Evolutionary conservation across 2,888 invertebrate genomes (phyloP).

Genomic region (Carpatolechia fugitivella): DNA sequence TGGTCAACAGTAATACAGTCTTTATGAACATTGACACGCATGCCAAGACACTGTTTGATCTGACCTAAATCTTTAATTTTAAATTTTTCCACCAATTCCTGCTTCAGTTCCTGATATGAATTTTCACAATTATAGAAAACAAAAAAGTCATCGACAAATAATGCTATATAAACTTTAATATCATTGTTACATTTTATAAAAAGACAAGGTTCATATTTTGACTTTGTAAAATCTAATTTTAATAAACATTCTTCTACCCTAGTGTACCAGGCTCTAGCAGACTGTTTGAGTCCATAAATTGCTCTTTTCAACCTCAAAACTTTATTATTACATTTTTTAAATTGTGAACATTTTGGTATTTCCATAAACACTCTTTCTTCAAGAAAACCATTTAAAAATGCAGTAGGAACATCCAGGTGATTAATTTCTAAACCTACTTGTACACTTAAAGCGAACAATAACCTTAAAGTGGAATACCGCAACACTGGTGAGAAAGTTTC

Average conservation of each 20-base stretch:
- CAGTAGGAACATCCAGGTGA: slow-evolving; percentile 24
- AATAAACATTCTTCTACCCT: slow-evolving; percentile 14
- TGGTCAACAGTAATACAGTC: no score
- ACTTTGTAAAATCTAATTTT: slow-evolving; percentile 15
- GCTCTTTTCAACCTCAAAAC: slow-evolving; percentile 16
- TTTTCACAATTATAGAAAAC: no score
- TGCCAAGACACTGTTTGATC: slow-evolving; percentile 18
- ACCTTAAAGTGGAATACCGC: slow-evolving; percentile 23
- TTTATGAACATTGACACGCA: slow-evolving; percentile 4
- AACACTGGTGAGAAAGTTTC: slow-evolving; percentile 15
- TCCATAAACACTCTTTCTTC: slow-evolving; percentile 21
- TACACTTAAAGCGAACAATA: slow-evolving; percentile 21
- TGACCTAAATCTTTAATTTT: no score
- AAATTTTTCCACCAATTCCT: no score
- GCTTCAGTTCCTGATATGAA: no score
- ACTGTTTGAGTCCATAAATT: slow-evolving; percentile 7
- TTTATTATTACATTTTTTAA: slow-evolving; percentile 13
- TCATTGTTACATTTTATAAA: no score
- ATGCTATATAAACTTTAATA: no score
- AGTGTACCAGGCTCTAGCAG: slow-evolving; percentile 12
- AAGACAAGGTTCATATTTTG: slow-evolving; percentile 13
- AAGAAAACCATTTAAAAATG: slow-evolving; percentile 21
- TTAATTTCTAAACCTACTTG: slow-evolving; percentile 11
- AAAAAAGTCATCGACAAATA: no score
- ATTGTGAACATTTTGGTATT: slow-evolving; percentile 13